These are phyloP conservation scores for Synergus umbraculus DNA, from an alignment of 2,888 invertebrate species.

Conservation along the genomic window DNA sequence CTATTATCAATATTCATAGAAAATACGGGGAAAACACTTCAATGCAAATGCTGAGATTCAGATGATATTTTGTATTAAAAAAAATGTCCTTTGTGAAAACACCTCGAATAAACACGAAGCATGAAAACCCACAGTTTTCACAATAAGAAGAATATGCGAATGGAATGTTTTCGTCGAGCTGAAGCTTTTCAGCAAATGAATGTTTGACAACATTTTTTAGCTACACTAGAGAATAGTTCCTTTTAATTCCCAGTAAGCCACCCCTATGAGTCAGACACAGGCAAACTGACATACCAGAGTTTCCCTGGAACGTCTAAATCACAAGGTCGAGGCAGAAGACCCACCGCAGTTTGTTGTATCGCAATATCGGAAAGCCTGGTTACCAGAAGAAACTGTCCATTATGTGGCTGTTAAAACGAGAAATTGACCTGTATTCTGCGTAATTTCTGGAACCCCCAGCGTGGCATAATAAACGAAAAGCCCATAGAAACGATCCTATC, in stretches of 20 bases:
- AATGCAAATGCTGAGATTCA: too few relatives aligned
- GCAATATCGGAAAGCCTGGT: conserved; percentile 23
- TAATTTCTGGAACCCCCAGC: conserved; percentile 62
- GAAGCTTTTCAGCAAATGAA: background rate
- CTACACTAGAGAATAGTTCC: background rate
- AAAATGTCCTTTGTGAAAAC: too few relatives aligned
- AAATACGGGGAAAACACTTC: background rate
- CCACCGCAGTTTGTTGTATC: conserved; percentile 46
- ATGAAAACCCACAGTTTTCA: background rate
- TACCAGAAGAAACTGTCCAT: conserved; percentile 53
- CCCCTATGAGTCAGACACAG: conserved; percentile 17
- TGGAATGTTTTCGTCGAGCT: background rate
- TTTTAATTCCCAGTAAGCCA: conserved; percentile 19
- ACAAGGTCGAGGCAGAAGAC: conserved; percentile 46
- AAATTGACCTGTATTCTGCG: conserved; percentile 63
- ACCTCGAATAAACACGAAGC: too few relatives aligned
- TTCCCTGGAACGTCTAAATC: conserved; percentile 54
- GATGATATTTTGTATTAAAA: too few relatives aligned
- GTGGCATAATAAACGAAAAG: conserved; percentile 52
- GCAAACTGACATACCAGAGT: conserved; percentile 26
- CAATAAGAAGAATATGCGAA: background rate
- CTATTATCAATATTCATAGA: background rate
- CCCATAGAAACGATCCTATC: conserved; percentile 41
- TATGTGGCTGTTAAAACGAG: conserved; percentile 69
- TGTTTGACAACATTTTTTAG: conserved; percentile 38